Conservation (phyloP, 64 coral and sea anemone species). For the Cladopsammia gracilis region DNA sequence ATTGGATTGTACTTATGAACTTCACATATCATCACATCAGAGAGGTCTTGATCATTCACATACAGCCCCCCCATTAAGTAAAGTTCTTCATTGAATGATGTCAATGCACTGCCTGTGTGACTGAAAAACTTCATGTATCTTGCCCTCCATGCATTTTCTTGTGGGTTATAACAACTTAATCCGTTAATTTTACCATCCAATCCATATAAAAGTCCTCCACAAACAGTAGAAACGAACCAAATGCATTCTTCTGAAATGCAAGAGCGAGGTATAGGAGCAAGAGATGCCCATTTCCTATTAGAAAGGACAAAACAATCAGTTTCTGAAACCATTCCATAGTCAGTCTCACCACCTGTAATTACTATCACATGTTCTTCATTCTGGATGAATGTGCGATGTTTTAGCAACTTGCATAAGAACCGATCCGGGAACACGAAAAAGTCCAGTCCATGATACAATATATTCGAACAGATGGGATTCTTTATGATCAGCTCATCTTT, state of each 20-base stretch:
- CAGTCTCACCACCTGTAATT: not conserved
- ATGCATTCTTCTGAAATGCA: not conserved
- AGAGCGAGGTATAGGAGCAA: not conserved
- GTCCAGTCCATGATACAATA: not conserved
- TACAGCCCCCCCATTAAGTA: not conserved
- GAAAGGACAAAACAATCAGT: not conserved
- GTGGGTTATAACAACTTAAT: not conserved
- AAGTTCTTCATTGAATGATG: too few relatives aligned
- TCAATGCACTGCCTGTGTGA: not conserved
- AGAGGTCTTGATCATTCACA: too few relatives aligned
- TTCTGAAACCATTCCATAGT: too few relatives aligned
- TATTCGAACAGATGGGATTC: not conserved
- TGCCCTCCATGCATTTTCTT: not conserved
- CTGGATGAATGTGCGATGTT: not conserved
- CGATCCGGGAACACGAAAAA: not conserved
- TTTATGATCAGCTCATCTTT: not conserved
- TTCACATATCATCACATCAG: not conserved
- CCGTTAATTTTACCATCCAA: not conserved
- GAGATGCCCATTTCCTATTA: not conserved
- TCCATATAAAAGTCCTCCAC: constrained; percentile 6
- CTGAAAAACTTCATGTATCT: not conserved
- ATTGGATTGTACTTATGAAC: not conserved
- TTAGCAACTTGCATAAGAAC: not conserved
- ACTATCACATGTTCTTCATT: not conserved
- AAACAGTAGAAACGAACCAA: constrained; percentile 10